Conservation (phyloP, 2,888 invertebrate genomes). For the Sturmia bella region DNA sequence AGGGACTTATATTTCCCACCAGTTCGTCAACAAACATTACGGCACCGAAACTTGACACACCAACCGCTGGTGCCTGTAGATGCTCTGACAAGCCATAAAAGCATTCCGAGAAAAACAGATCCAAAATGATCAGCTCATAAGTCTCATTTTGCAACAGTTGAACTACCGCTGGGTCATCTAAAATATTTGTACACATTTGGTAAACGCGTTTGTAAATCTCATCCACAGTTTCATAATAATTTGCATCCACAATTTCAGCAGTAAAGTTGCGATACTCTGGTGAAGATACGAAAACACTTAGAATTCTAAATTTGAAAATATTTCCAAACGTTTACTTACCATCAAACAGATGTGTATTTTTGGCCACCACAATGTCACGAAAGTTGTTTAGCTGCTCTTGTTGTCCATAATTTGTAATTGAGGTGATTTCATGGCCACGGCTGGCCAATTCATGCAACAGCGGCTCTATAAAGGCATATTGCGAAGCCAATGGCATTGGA, state of each 20-base stretch:
- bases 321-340: too few species aligned
- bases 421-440: conserved; percentile 75
- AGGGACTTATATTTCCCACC: conserved; percentile 75
- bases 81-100: conserved; percentile 76
- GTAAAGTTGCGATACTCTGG: conserved; percentile 21
- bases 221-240: conserved; percentile 27
- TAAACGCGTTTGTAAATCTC: neutral
- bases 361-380: conserved; percentile 70
- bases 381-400: conserved; percentile 72
- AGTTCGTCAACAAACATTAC: conserved; percentile 69
- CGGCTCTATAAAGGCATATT: conserved; percentile 76
- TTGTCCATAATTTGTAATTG: conserved; percentile 75
- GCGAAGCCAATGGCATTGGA: conserved; percentile 72
- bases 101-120: conserved; percentile 77
- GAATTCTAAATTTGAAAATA: conserved; percentile 60
- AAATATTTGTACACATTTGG: conserved; percentile 71
- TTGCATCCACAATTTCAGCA: conserved; percentile 10
- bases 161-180: conserved; percentile 62
- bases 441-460: conserved; percentile 74
- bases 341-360: conserved; percentile 34
- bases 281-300: too few species aligned
- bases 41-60: conserved; percentile 72
- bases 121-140: conserved; percentile 79
- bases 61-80: conserved; percentile 75
- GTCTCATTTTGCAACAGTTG: conserved; percentile 52